Evolutionary conservation across 1,140 invertebrate genomes (phyloP), one percentile per base, ranked within the genome.

Genomic region (Drosophila novamexicana): DNA sequence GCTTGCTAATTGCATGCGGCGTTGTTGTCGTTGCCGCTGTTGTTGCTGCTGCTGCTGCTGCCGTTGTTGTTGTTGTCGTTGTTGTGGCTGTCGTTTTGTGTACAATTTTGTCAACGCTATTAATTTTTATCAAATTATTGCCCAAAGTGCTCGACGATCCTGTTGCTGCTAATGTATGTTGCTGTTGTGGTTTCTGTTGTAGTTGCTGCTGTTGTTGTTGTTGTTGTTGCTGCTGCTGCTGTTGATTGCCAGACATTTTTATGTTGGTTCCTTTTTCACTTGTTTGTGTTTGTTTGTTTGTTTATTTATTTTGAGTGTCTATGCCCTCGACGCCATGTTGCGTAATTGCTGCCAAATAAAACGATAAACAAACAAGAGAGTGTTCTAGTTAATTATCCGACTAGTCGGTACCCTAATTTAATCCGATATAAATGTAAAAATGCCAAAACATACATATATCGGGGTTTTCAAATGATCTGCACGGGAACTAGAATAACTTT

Each of bases 231-330:
- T 86, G 78, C 34, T 79, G 82, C 16, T 86, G 79, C 52, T 90
- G 81, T 80, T 90, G 84, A 89, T 84, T 89, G 84, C 81, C 80
- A 75, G 84, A 89, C 84, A 89, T 89, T 84, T 84, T 88, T 61
- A 61, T 66, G 73, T 84, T 68, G 67, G 70, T 88, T 88, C 84
- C 84, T 83, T 83, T 53, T 80, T 45, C 72, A 77, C 65, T 81
- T 73, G 52, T 66, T 75, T 40, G 66, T 67, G 65, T 76, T 49
- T 42, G 40, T 66, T 49, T 42, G 40, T 66, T 18, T 56, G 49
- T 56, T 66, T 32, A 29, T 36, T 70, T 14, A 40, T 18, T 42
- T 57, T 32, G 5, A 71, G 62, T 68, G 71, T 77, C 80, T 89
- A 78, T 59, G 85, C 81, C 80, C 75, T 79, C 76, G 56, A 42